Evolutionary conservation across 1,140 invertebrate genomes (phyloP), one percentile per base, ranked within the genome.

Genomic region (Drosophila nigromelanica): DNA sequence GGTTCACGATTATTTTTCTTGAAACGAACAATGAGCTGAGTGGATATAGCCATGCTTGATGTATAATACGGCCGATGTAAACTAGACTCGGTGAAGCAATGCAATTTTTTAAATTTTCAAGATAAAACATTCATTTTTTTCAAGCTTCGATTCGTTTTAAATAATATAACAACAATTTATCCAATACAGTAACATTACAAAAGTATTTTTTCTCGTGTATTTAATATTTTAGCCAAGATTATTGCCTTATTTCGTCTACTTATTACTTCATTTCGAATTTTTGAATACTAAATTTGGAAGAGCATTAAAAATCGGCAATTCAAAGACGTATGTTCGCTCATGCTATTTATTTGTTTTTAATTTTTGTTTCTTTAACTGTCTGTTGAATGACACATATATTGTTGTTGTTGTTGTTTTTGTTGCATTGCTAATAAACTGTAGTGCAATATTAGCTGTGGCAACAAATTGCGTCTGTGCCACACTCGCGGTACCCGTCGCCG

Each of bases 381-480:
- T 15, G 45, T 58, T 54, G 54, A 67, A 39, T 73, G 70, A 67
- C 70, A 73, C 63, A 67, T 59, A 66, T 18, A 48, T 27, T 48
- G 18, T 14, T 62, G 6, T 10, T 50, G 18, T 7, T 62, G 18
- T n/a, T 61, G 24, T 8, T 54, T 39, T 14, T 68, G 55, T 37
- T 68, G 55, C 55, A 43, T 58, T 62, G 70, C 54, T 67, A 73
- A 73, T 67, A 73, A 73, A 54, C 70, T 58, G 67, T 67, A 73
- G 70, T 73, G 70, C 63, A 73, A 73, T 73, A 73, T 67, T 68
- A 68, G 70, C 55, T 73, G 63, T 68, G 39, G 62, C 69, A 45
- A 72, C 69, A 72, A 72, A 66, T 72, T 72, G 69, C 45, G n/a
- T 27, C 18, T 42, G 51, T 24, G 11, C 2, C 11, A 3, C 27